Base-by-base conservation (phyloP, 2,888 invertebrate genomes). In the Psylliodes chrysocephalus region DNA sequence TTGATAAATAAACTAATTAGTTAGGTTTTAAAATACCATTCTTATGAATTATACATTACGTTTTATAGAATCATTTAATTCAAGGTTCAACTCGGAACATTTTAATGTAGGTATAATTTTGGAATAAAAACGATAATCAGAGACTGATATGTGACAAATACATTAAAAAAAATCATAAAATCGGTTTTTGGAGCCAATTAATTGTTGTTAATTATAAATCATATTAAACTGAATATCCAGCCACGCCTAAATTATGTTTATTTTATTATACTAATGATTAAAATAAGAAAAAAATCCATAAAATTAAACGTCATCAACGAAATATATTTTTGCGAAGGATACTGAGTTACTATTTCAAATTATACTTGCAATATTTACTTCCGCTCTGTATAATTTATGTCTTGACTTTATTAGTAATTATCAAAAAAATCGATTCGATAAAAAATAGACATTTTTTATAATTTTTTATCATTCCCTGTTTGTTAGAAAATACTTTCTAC, bases 161-260 rank as follows among this genome's bases (percentile, higher is more conserved):
- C 10, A 33, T 25, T 28, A 25, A 14, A n/a, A 44, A 47, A 56
- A 46, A 47, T 10, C 22, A 49, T 15, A 47, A 57, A 57, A 57
- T 57, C n/a, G 15, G 35, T 22, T 40, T 25, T 59, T 10, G 5
- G 28, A 7, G 10, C 10, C 6, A 35, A 35, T 12, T 42, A 42
- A 17, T 42, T 42, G 4, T 42, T 42, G 6, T 14, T 38, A 38
- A 38, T 38, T 38, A 38, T 8, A 30, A 30, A 30, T 30, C 30
- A 30, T 10, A 6, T 30, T 30, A 8, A 30, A 30, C 6, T 6
- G 30, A 30, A 30, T 30, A 8, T 38, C 38, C 4, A 38, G 38
- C 25, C 54, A 54, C 54, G 28, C 42, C 54, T 18, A 25, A 54
- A 42, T 25, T 25, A n/a, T 54, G 40, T 54, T 54, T 35, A 14